phyloP scores from a whole-genome alignment of 1,140 invertebrate genomes.

The Sycophila sp. region DNA sequence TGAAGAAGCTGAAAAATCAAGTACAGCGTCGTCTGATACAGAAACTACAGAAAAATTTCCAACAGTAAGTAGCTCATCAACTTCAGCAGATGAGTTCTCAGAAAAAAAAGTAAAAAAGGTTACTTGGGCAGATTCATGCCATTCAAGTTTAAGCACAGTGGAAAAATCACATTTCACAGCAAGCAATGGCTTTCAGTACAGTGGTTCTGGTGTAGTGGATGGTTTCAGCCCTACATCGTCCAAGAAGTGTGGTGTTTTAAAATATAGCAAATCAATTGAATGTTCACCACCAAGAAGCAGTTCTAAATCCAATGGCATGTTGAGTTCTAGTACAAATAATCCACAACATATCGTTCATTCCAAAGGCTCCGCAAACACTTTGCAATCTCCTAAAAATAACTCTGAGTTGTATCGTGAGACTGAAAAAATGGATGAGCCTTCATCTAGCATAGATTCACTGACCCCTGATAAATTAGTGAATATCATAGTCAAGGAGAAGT shows the following conservation, averaged over 20 bases:
- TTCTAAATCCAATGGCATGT: conserved; percentile 5
- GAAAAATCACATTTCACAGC: conserved; percentile 12
- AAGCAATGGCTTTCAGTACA: conserved; percentile 21
- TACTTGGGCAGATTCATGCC: conserved; percentile 31
- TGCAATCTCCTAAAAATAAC: conserved; percentile 3
- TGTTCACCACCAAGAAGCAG: neutral
- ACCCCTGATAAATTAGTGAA: conserved; percentile 58
- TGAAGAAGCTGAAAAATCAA: conserved; percentile 6
- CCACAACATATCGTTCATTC: conserved; percentile 15
- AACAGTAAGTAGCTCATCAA: neutral
- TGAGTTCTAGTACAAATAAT: conserved; percentile 11
- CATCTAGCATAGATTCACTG: conserved; percentile 44
- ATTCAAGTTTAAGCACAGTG: neutral
- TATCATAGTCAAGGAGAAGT: conserved; percentile 55
- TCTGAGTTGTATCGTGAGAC: conserved; percentile 12
- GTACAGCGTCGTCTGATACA: neutral
- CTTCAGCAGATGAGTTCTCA: neutral
- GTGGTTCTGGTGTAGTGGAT: conserved; percentile 21
- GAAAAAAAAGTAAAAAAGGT: conserved; percentile 36
- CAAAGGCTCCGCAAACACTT: neutral
- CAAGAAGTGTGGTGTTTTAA: conserved; percentile 1
- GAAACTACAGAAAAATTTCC: neutral
- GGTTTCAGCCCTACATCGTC: conserved; percentile 15
- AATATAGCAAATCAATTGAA: neutral
- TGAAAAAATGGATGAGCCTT: conserved; percentile 9